Percentiles rank a stretch among this genome's conserved stretches.
Conservation (phyloP, 2,888 invertebrate species). For the Drosophila atripex region DNA sequence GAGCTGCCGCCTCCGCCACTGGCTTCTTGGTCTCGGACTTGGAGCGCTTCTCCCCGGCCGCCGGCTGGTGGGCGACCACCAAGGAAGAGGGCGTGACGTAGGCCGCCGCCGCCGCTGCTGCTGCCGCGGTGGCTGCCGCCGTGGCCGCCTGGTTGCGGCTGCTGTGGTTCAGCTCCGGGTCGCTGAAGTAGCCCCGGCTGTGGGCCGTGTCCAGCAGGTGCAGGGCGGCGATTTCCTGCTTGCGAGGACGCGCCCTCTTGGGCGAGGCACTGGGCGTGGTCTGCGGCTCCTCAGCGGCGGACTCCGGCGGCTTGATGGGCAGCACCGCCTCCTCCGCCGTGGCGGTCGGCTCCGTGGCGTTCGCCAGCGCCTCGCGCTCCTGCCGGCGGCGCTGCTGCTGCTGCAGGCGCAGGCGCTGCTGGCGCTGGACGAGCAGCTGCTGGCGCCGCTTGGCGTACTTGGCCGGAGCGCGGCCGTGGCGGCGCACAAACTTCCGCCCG, state of each 20-base stretch:
- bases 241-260: constrained; percentile 66
- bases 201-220: constrained; percentile 79
- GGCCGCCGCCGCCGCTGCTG: not conserved
- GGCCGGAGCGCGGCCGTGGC: constrained; percentile 76
- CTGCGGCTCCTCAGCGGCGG: not conserved
- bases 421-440: constrained; percentile 80
- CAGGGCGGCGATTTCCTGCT: constrained; percentile 67
- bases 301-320: not conserved
- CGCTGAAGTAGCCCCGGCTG: constrained; percentile 83
- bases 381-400: constrained; percentile 41
- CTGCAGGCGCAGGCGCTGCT: constrained; percentile 71
- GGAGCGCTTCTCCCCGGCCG: constrained; percentile 81
- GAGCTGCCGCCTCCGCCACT: constrained; percentile 36
- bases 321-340: constrained; percentile 9
- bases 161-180: constrained; percentile 80
- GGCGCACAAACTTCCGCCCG: constrained; percentile 78
- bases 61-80: constrained; percentile 36
- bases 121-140: not conserved
- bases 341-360: not conserved
- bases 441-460: constrained; percentile 79
- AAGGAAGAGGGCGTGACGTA: not conserved
- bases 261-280: constrained; percentile 71
- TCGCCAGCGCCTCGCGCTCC: constrained; percentile 17
- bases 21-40: constrained; percentile 84
- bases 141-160: constrained; percentile 25